These are phyloP conservation scores for Cuculus canorus DNA, from an alignment of 2,797 vertebrate species.

Conservation along the genomic window DNA sequence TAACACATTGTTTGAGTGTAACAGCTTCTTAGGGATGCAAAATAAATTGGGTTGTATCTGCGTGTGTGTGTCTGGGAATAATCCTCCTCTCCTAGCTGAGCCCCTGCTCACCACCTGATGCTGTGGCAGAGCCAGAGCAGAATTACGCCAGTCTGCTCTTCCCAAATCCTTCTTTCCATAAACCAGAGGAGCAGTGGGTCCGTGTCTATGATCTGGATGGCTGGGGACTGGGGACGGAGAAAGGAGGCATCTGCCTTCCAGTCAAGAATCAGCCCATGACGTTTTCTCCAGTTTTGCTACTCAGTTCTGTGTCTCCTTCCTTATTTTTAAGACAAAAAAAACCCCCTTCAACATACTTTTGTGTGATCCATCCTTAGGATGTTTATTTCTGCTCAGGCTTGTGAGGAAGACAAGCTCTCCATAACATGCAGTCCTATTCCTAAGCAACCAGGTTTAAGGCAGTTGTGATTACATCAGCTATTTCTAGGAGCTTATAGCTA, in stretches of 20 bases:
- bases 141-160: not conserved
- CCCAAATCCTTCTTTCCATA: not conserved
- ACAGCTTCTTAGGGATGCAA: not conserved
- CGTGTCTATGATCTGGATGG: not conserved
- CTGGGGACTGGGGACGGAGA: not conserved
- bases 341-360: not conserved
- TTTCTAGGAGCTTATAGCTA: not conserved
- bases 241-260: not conserved
- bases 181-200: not conserved
- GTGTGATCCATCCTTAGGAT: not conserved
- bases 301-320: not conserved
- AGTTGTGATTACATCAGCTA: not conserved
- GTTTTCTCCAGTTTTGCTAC: not conserved
- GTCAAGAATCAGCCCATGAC: not conserved
- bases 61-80: not conserved
- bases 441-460: not conserved
- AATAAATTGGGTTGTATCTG: not conserved
- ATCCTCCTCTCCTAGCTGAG: fast-evolving
- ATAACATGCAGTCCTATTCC: not conserved
- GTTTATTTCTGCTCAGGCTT: not conserved
- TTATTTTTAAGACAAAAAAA: not conserved
- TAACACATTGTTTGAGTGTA: too few species aligned
- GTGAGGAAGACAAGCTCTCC: not conserved
- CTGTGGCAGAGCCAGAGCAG: not conserved
- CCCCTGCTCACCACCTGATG: not conserved